These are phyloP conservation scores for Bombus polaris DNA, from an alignment of 1,140 invertebrate genomes.

Conservation along the genomic window DNA sequence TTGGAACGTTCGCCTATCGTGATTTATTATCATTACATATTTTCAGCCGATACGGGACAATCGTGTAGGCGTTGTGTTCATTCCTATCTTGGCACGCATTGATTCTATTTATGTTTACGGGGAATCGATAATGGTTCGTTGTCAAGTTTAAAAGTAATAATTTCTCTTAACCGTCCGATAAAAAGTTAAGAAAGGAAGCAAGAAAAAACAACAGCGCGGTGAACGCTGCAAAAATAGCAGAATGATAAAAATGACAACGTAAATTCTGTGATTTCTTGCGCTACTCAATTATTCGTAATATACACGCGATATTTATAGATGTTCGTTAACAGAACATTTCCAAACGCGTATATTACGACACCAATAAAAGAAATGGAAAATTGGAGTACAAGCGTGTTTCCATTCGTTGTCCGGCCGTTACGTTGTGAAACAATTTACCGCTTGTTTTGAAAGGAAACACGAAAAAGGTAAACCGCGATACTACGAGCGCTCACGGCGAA, in stretches of 20 bases:
- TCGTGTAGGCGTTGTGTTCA: neutral
- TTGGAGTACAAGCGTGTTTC: neutral
- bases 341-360: neutral
- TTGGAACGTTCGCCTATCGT: neutral
- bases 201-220: neutral
- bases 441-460: slow-evolving; percentile 15
- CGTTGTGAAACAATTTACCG: slow-evolving; percentile 11
- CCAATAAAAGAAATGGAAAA: neutral
- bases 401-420: neutral
- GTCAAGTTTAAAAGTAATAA: slow-evolving; percentile 29
- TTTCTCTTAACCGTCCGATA: neutral
- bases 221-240: neutral
- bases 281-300: neutral
- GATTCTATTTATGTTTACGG: slow-evolving; percentile 58
- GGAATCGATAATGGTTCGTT: slow-evolving; percentile 44
- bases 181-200: neutral
- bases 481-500: slow-evolving; percentile 16
- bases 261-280: neutral
- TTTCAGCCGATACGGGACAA: neutral
- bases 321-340: neutral
- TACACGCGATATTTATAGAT: neutral
- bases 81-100: slow-evolving; percentile 14
- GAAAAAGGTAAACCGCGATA: slow-evolving; percentile 15
- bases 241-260: neutral
- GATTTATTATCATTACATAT: neutral